Conservation (phyloP, 2,888 invertebrate species). For the Pandemis cinnamomeana region DNA sequence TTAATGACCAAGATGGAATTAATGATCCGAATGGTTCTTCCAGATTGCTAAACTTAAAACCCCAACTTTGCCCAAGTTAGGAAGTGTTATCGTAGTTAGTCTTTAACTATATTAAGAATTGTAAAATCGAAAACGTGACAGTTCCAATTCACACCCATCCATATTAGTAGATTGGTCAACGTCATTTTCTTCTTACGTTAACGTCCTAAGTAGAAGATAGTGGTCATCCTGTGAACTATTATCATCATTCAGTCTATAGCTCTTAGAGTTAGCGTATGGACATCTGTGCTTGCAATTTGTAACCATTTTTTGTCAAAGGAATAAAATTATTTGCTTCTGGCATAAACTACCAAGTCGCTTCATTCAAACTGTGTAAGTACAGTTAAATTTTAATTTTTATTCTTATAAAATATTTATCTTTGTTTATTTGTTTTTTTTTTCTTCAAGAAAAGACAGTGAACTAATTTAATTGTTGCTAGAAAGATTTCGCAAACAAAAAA, state of each 20-base stretch:
- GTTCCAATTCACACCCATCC: conserved; percentile 21
- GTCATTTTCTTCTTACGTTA: conserved; percentile 5
- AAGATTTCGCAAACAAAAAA: too few species aligned
- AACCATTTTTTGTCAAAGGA: not conserved
- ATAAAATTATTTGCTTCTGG: too few species aligned
- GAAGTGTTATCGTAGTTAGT: conserved; percentile 3
- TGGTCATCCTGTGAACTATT: conserved; percentile 6
- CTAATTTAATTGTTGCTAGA: too few species aligned
- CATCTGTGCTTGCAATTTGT: not conserved
- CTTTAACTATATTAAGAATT: conserved; percentile 5
- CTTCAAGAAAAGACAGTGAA: too few species aligned
- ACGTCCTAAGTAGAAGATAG: conserved; percentile 24
- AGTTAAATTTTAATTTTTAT: too few species aligned
- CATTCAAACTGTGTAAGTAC: too few species aligned
- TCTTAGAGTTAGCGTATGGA: not conserved
- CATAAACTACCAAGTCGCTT: not conserved
- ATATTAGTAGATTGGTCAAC: not conserved
- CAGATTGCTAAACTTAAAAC: too few species aligned
- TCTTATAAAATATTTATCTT: too few species aligned
- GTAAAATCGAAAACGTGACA: not conserved
- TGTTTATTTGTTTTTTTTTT: too few species aligned
- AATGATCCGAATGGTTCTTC: too few species aligned
- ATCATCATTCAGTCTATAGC: not conserved
- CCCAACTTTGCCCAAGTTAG: too few species aligned
- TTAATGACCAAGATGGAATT: too few species aligned